Evolutionary conservation across 92 coral and sea anemone genomes (phyloP).

Genomic region (Porites lobata): DNA sequence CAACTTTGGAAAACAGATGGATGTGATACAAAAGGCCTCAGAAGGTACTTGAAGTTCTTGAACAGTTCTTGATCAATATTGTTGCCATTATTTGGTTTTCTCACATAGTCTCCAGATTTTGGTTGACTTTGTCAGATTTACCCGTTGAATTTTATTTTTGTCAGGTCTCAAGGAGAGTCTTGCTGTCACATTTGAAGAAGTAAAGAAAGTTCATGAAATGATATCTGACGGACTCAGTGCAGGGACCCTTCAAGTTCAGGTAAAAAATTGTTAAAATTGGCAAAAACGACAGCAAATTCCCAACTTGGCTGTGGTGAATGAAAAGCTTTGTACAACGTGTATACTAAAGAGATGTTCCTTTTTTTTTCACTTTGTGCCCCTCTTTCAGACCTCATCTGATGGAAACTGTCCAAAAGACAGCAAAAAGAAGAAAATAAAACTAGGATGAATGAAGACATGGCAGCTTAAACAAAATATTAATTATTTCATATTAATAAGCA

Average conservation of each 20-base stretch:
- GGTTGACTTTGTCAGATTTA: neutral
- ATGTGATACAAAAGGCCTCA: constrained; percentile 52
- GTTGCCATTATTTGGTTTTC: neutral
- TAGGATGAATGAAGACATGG: constrained; percentile 29
- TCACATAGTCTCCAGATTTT: neutral
- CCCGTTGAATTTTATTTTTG: neutral
- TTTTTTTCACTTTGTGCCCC: neutral
- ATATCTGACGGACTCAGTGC: constrained; percentile 27
- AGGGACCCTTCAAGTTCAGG: constrained; percentile 44
- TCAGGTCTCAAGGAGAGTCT: constrained; percentile 62
- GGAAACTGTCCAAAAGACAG: constrained; percentile 5
- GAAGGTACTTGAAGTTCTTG: constrained; percentile 50
- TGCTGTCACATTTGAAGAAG: constrained; percentile 49
- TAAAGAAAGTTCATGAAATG: constrained; percentile 53
- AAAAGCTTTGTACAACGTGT: neutral
- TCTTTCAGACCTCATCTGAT: constrained; percentile 15
- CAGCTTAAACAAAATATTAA: too few relatives aligned
- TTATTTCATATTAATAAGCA: too few relatives aligned
- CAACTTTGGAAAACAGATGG: constrained; percentile 59
- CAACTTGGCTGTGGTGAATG: too few relatives aligned
- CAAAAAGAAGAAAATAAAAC: constrained; percentile 59
- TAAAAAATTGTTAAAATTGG: neutral
- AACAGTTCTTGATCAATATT: neutral
- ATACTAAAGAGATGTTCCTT: neutral
- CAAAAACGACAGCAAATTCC: neutral